Base-by-base conservation (phyloP, 1,140 invertebrate species). In the Drosophila sulfurigaster region DNA sequence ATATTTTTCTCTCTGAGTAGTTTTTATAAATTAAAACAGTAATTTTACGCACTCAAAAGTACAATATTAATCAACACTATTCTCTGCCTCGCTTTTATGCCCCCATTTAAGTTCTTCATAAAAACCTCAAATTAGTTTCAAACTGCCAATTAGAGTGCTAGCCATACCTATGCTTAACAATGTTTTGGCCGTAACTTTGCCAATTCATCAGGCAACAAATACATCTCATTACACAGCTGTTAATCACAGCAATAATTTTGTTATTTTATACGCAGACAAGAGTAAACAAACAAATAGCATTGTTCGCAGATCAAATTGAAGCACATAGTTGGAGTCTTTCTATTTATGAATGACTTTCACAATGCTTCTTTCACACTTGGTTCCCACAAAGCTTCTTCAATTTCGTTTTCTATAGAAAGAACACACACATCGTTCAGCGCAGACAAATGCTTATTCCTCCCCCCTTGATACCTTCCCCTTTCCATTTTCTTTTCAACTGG, bases 311-410 rank as follows among this genome's bases (percentile, higher is more conserved):
- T 56, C 28, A 20, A 35, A 65, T 65, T 65, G 11, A 64, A 43
- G 49, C 32, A 38, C 41, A 43, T 65, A 13, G 54, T 57, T 35
- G 28, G 8, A 8, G 5, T 45, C n/a, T 66, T 72, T 66, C 69
- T 62, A 85, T 71, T 81, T 68, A 67, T 73, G 56, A 77, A 82
- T 71, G 75, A 77, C 72, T 79, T 71, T 79, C 82, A 64, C 68
- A 82, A 73, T 43, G n/a, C 35, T 51, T 8, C 35, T 10, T 25
- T 10, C 10, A 56, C 70, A 38, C 10, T 71, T 48, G 11, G 32
- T 79, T 76, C 57, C 64, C 81, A 63, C 77, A 59, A 16, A 80
- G 48, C 62, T 59, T 60, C 70, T 75, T 66, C 10, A 58, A 63
- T 87, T 85, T 71, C 65, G 28, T 76, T 59, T 54, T 64, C 66